Percentiles rank a stretch among this genome's conserved stretches.
Conservation (phyloP, 2,888 invertebrate species). For the Drosophila barbarae region DNA sequence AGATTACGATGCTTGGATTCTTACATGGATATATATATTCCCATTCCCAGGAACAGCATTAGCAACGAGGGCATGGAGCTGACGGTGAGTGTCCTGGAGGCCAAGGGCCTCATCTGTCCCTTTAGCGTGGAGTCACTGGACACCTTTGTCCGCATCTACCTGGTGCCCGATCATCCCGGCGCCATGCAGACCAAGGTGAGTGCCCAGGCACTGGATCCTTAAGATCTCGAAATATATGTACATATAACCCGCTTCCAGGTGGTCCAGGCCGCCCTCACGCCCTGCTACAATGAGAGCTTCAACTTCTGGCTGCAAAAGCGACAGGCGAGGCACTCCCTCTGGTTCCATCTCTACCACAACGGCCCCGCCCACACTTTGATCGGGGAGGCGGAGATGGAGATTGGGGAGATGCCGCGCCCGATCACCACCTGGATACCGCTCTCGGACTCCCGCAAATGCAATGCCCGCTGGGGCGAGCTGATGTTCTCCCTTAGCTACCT, state of each 20-base stretch:
- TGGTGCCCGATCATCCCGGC: conserved; percentile 86
- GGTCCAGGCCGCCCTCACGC: conserved; percentile 85
- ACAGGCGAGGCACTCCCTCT: conserved; percentile 82
- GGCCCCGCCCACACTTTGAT: conserved; percentile 83
- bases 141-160: conserved; percentile 87
- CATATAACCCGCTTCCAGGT: conserved; percentile 74
- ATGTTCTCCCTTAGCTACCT: conserved; percentile 91
- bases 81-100: conserved; percentile 87
- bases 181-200: conserved; percentile 84
- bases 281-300: conserved; percentile 89
- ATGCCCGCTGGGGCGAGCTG: conserved; percentile 87
- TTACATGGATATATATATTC: no score
- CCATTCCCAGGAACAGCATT: conserved; percentile 61
- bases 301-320: conserved; percentile 84
- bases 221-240: no score
- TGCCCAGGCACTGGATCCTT: conserved; percentile 49
- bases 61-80: conserved; percentile 77
- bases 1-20: no score
- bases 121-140: conserved; percentile 83
- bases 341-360: conserved; percentile 86
- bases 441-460: conserved; percentile 85
- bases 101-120: conserved; percentile 85
- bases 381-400: conserved; percentile 85
- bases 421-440: conserved; percentile 90
- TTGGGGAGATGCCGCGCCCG: conserved; percentile 84